phyloP scores from a whole-genome alignment of 2,888 invertebrate genomes.

The Phragmatobia fuliginosa region DNA sequence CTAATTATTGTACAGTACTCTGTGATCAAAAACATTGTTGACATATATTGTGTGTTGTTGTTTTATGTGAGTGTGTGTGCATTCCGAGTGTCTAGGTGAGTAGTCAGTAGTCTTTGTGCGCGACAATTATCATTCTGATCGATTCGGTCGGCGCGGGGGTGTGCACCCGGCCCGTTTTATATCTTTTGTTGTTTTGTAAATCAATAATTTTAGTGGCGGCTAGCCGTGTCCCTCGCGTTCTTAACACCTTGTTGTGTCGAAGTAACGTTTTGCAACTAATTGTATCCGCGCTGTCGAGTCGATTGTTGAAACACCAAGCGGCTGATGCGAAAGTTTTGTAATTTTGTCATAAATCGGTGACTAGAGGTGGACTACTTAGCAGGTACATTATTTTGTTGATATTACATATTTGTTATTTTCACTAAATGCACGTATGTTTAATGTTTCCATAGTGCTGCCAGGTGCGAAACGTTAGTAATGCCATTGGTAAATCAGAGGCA shows the following conservation, averaged over 20 bases:
- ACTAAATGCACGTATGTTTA: conserved; percentile 24
- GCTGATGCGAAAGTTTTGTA: conserved; percentile 55
- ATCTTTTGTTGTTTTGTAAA: conserved; percentile 87
- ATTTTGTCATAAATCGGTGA: conserved; percentile 41
- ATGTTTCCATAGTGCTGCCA: conserved; percentile 52
- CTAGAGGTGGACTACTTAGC: conserved; percentile 49
- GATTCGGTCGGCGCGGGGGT: conserved; percentile 83
- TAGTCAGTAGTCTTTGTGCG: conserved; percentile 83
- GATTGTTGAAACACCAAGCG: conserved; percentile 31
- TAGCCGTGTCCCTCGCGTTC: conserved; percentile 52
- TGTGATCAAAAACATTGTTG: conserved; percentile 67
- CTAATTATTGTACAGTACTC: conserved; percentile 57
- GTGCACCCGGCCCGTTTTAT: conserved; percentile 81
- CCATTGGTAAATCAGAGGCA: conserved; percentile 57
- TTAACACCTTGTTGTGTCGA: conserved; percentile 48
- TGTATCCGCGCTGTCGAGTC: conserved; percentile 45
- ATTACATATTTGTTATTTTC: conserved; percentile 37
- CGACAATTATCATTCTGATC: conserved; percentile 86
- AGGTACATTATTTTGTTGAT: conserved; percentile 43
- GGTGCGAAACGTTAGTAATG: conserved; percentile 63
- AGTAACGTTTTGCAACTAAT: conserved; percentile 48
- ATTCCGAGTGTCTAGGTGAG: conserved; percentile 83
- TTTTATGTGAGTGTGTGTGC: conserved; percentile 81
- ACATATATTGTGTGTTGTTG: conserved; percentile 74
- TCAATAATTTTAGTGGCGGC: conserved; percentile 85